Base-by-base conservation (phyloP, 2,113 vertebrate species). In the Egretta garzetta region DNA sequence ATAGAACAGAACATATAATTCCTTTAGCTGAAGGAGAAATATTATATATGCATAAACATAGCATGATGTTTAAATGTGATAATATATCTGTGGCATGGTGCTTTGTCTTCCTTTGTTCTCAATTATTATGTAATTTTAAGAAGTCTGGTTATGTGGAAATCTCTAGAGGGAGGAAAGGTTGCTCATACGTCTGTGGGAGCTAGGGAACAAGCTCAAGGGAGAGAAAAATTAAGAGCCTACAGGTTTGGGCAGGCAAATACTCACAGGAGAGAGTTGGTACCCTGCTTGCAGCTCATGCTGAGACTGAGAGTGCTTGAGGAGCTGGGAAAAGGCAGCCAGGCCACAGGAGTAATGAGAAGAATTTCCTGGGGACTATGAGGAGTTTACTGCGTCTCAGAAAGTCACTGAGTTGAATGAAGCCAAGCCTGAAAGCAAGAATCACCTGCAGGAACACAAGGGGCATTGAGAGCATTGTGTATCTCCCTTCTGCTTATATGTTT, bases 401-500 rank as follows among this genome's bases (percentile, higher is more conserved):
- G 59, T 56, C 39, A 14, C 45, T 10, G 45, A 28, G 28, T 8
- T 79, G 75, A 13, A 24, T 33, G 37, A 50, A 85, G 74, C 18
- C 7, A 70, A 72, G 20, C 19, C 39, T 12, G 13, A 71, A 86
- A 75, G 22, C 30, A 62, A 52, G 27, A 58, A 43, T 43, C 28
- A 15, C 59, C 71, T 62, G 45, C 71, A 75, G 66, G 21, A n/a
- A 41, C n/a, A 16, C 16, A 49, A 23, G 37, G n/a, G 23, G 3
- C 26, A 27, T 5, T 3, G 21, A 50, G 18, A 63, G 14, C 27
- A 12, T 8, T 33, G 10, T 30, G 1, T 18, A 11, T 21, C 28
- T 73, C 73, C 15, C 37, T 77, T 62, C 15, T 59, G 5, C 16
- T 32, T 21, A 0, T 0, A 5, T 15, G 8, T 30, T 66, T 52